phyloP scores from a whole-genome alignment of 2,113 vertebrate genomes.

The Corythoichthys intestinalis region DNA sequence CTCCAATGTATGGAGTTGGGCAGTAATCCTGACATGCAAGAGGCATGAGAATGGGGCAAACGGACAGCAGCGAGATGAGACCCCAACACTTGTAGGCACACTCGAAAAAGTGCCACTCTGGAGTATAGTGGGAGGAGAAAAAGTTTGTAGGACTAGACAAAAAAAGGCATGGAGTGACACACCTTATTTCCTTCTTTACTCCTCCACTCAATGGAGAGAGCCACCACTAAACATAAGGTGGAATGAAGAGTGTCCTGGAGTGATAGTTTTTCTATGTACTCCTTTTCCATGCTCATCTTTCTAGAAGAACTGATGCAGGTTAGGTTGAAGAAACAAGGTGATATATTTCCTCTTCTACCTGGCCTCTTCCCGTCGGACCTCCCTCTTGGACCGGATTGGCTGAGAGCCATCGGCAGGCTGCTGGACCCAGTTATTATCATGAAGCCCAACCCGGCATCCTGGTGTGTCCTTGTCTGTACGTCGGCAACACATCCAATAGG shows the following conservation, averaged over 20 bases:
- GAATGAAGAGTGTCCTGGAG: constrained; percentile 43
- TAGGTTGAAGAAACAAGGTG: constrained; percentile 36
- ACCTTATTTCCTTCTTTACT: constrained; percentile 48
- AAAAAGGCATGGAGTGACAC: constrained; percentile 52
- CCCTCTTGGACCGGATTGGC: constrained; percentile 68
- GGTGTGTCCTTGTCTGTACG: constrained; percentile 85
- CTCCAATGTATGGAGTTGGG: constrained; percentile 32
- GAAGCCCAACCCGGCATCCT: constrained; percentile 87
- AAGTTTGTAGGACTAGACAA: constrained; percentile 30
- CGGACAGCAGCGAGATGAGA: constrained; percentile 56
- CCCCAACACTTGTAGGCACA: constrained; percentile 57
- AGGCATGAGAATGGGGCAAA: constrained; percentile 44
- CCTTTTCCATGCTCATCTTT: constrained; percentile 13
- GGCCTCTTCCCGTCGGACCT: constrained; percentile 81
- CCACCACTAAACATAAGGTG: constrained; percentile 33
- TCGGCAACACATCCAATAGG: constrained; percentile 98
- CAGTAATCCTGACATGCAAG: constrained; percentile 26
- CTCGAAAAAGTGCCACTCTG: constrained; percentile 42
- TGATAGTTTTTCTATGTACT: constrained; percentile 16
- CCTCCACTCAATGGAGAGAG: constrained; percentile 29
- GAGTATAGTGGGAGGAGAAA: constrained; percentile 35
- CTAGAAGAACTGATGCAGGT: constrained; percentile 22
- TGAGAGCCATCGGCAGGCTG: constrained; percentile 76
- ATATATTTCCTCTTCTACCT: constrained; percentile 46
- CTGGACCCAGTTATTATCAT: constrained; percentile 96